Percentiles rank a stretch among this genome's conserved stretches.
These are phyloP conservation scores for Cephalotes varians DNA, from an alignment of 2,888 invertebrate genomes.

Conservation along the genomic window DNA sequence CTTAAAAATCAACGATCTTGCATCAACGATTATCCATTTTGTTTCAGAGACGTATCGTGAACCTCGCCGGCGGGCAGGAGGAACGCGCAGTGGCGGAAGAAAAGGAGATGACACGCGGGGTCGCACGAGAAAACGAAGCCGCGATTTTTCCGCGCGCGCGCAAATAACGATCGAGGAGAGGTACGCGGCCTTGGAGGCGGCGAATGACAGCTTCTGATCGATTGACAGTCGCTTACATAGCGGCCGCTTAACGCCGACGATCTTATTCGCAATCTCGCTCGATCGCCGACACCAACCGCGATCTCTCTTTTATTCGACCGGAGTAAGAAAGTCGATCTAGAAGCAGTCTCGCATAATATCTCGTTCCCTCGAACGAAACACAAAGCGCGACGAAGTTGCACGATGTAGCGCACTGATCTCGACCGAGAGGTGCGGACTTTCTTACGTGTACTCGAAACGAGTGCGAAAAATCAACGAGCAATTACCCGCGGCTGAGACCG, in stretches of 20 bases:
- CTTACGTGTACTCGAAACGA: neutral
- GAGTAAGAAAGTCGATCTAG: constrained; percentile 44
- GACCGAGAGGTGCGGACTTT: neutral
- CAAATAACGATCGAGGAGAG: constrained; percentile 51
- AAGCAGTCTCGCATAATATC: neutral
- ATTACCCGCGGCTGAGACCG: neutral
- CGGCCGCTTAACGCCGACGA: constrained; percentile 19
- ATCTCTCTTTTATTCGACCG: constrained; percentile 60
- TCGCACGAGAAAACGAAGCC: constrained; percentile 49
- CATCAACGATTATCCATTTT: neutral
- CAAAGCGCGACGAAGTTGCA: constrained; percentile 25
- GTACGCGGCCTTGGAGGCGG: constrained; percentile 60
- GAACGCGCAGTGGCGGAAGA: constrained; percentile 39
- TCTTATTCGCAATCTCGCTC: constrained; percentile 66
- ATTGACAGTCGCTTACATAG: constrained; percentile 6
- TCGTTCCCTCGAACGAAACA: constrained; percentile 16
- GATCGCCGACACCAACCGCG: constrained; percentile 65
- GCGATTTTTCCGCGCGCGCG: constrained; percentile 59
- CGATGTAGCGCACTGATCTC: constrained; percentile 59
- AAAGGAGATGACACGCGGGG: constrained; percentile 53
- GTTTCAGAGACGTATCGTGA: constrained; percentile 58
- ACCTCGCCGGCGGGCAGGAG: constrained; percentile 25
- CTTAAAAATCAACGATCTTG: neutral
- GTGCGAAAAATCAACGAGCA: neutral
- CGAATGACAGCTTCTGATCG: constrained; percentile 17